Percentiles rank a stretch among this genome's conserved stretches.
phyloP scores from a whole-genome alignment of 2,888 invertebrate genomes.

The Linnaemya tessellans region DNA sequence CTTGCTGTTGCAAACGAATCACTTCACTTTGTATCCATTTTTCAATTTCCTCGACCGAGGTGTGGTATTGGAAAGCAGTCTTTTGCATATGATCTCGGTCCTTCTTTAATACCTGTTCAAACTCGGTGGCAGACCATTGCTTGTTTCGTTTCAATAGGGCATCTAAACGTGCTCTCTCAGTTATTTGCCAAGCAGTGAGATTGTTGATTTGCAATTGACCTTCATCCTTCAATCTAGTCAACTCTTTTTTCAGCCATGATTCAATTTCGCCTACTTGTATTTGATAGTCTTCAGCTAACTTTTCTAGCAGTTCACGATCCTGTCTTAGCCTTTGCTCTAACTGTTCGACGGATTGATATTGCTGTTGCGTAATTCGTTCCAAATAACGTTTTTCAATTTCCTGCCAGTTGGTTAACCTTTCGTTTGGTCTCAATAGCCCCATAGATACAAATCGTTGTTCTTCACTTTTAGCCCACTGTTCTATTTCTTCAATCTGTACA shows the following conservation, averaged over 20 bases:
- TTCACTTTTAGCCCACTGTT: slow-evolving; percentile 80
- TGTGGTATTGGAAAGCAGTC: slow-evolving; percentile 81
- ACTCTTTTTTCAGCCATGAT: slow-evolving; percentile 80
- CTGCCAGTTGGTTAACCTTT: slow-evolving; percentile 81
- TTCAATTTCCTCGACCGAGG: slow-evolving; percentile 81
- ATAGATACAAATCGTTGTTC: slow-evolving; percentile 79
- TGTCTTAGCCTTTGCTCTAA: slow-evolving; percentile 79
- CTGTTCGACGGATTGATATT: slow-evolving; percentile 81
- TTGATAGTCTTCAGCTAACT: slow-evolving; percentile 80
- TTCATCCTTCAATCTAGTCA: slow-evolving; percentile 80
- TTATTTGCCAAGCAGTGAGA: slow-evolving; percentile 80
- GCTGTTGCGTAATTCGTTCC: slow-evolving; percentile 79
- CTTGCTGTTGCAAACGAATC: slow-evolving; percentile 78
- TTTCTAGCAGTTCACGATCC: slow-evolving; percentile 79
- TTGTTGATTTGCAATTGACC: slow-evolving; percentile 81
- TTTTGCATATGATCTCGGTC: slow-evolving; percentile 81
- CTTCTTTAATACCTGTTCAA: slow-evolving; percentile 77
- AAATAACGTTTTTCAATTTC: slow-evolving; percentile 80
- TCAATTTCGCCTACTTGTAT: slow-evolving; percentile 81
- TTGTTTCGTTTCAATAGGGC: slow-evolving; percentile 78
- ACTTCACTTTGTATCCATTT: slow-evolving; percentile 81
- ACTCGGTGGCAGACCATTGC: slow-evolving; percentile 80
- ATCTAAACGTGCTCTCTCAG: slow-evolving; percentile 79
- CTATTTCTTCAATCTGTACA: slow-evolving; percentile 81
- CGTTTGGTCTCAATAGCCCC: slow-evolving; percentile 80